Conservation (phyloP, 2,113 vertebrate genomes). For the Channa maculata region DNA sequence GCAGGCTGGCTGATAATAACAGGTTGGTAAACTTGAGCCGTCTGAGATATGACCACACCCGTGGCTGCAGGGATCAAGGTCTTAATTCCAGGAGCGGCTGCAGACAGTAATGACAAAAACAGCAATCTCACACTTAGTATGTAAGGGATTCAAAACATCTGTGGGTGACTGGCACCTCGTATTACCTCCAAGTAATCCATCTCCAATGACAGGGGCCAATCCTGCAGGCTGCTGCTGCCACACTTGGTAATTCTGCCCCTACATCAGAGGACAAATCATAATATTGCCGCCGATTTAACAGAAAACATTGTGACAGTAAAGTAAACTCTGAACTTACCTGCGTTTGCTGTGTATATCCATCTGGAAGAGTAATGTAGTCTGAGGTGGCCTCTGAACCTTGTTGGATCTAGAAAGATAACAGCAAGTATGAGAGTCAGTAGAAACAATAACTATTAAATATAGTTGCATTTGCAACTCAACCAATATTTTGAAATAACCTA, state of each 20-base stretch:
- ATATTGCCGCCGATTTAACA: background rate
- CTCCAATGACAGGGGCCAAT: constrained; percentile 78
- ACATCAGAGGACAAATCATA: constrained; percentile 36
- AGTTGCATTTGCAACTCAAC: background rate
- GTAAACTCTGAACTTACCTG: constrained; percentile 82
- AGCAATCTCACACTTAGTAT: background rate
- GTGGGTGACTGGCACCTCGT: background rate
- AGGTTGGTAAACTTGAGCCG: constrained; percentile 90
- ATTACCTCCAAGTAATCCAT: constrained; percentile 76
- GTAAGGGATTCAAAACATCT: background rate
- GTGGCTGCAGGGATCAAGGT: constrained; percentile 81
- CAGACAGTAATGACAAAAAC: constrained; percentile 12
- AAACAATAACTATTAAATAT: background rate
- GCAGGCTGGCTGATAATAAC: constrained; percentile 80
- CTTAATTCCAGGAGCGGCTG: constrained; percentile 78
- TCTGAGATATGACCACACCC: constrained; percentile 89
- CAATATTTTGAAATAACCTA: background rate
- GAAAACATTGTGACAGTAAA: background rate
- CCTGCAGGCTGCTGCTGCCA: constrained; percentile 87
- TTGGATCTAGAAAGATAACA: constrained; percentile 79
- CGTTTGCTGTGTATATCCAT: constrained; percentile 85
- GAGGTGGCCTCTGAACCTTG: constrained; percentile 83
- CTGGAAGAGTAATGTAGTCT: constrained; percentile 87
- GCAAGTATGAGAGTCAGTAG: background rate
- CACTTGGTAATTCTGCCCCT: constrained; percentile 87